Evolutionary conservation across 2,888 invertebrate species (phyloP).

Genomic region (Xiphydria camelus): DNA sequence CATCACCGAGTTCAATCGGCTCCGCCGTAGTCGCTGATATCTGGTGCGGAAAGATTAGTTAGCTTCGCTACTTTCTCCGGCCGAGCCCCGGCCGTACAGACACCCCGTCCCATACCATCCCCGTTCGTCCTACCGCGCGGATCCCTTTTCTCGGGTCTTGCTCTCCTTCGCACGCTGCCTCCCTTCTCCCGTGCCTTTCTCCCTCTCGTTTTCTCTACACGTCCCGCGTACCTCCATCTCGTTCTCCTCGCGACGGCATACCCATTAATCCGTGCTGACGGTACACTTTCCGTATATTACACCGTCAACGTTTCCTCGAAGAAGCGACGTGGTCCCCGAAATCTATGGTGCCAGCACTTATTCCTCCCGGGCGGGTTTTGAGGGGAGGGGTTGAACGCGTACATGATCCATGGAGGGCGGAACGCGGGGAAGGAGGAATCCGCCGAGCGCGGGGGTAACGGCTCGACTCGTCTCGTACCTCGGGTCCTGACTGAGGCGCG

Average conservation of each 20-base stretch:
- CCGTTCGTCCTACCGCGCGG: not conserved
- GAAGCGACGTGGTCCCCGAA: no score
- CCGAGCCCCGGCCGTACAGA: no score
- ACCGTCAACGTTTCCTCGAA: constrained; percentile 23
- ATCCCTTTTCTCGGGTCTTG: constrained; percentile 6
- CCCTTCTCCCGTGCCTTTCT: not conserved
- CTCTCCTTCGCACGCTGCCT: constrained; percentile 8
- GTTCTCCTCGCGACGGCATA: not conserved
- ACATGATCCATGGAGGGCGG: no score
- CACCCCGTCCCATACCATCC: no score
- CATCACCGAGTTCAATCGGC: constrained; percentile 48
- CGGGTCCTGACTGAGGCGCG: no score
- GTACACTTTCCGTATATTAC: constrained; percentile 32
- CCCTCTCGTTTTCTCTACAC: not conserved
- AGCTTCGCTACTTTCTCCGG: constrained; percentile 16
- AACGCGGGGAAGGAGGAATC: no score
- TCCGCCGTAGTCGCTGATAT: constrained; percentile 32
- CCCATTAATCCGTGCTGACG: constrained; percentile 37
- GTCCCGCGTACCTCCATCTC: not conserved
- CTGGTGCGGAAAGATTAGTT: constrained; percentile 44
- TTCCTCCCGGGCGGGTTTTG: no score
- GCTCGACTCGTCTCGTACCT: no score
- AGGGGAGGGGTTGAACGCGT: no score
- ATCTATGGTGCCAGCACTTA: no score
- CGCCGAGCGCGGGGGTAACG: no score